Evolutionary conservation across 2,888 invertebrate genomes (phyloP), one percentile per base, ranked within the genome.

Genomic region (Eupithecia exiguata): DNA sequence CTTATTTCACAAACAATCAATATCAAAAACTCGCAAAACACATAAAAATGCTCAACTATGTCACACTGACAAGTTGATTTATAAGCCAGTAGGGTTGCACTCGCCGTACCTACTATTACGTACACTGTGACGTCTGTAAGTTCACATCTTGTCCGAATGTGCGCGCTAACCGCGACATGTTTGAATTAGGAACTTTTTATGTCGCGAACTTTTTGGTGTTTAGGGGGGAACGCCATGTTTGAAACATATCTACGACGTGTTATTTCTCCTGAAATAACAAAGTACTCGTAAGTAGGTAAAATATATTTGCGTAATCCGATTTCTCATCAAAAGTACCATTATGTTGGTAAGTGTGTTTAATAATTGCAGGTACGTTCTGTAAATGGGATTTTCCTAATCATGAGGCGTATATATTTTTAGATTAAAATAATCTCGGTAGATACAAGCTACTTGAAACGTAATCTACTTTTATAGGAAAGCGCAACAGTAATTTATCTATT

Each of bases 131-230:
- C 25, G 21, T 70, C 30, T 62, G 75, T 35, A 63, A 70, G 67
- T 72, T 72, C 63, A 16, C n/a, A 53, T 68, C 36, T 62, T 40
- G 70, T 43, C 70, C 68, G 68, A 62, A 35, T 70, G n/a, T 63
- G 70, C 69, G 67, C 69, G 62, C 40, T 53, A 35, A 53, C 75
- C 38, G 71, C 75, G 67, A 72, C 72, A 75, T 75, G 40, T 69
- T 71, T 73, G 70, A 76, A 72, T 74, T 72, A 46, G 12, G 68
- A 78, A 78, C 61, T 77, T 75, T 78, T 74, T 71, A 70, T 69
- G 69, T 67, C 71, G 35, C 18, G 67, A 75, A 68, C 71, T 75
- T 72, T 68, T 69, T 70, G 62, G 68, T 68, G 62, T 71, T 69
- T 71, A 65, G 25, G 43, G 40, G 40, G 69, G 67, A 30, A 40